Conservation (phyloP, 1,140 invertebrate species). For the Mizuhopecten yessoensis region DNA sequence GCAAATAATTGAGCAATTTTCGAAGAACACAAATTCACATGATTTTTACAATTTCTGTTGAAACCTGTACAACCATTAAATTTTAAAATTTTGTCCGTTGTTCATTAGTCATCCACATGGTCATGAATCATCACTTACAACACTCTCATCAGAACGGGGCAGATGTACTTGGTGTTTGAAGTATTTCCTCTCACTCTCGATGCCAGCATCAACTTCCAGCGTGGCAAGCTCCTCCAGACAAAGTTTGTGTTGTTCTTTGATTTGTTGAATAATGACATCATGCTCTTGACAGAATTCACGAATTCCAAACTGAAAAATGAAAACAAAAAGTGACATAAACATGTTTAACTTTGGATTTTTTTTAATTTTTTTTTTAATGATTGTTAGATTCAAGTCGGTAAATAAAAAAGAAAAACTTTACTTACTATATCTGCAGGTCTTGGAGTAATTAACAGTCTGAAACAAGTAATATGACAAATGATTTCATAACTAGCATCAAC, state of each 20-base stretch:
- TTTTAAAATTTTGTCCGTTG: not conserved
- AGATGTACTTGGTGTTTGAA: slow-evolving; percentile 51
- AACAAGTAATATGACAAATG: too few species aligned
- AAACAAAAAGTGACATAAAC: not conserved
- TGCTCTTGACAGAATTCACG: slow-evolving; percentile 67
- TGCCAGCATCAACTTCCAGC: slow-evolving; percentile 59
- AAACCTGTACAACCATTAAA: not conserved
- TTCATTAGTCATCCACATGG: not conserved
- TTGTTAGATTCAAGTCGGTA: not conserved
- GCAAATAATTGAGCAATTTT: not conserved
- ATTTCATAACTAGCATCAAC: too few species aligned
- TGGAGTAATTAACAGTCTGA: slow-evolving; percentile 52
- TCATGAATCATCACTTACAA: not conserved
- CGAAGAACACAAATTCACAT: not conserved
- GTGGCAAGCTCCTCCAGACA: slow-evolving; percentile 68
- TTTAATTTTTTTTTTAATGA: not conserved
- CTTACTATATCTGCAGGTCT: slow-evolving; percentile 53
- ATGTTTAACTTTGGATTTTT: too few species aligned
- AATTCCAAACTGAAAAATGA: slow-evolving; percentile 69
- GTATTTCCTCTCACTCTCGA: slow-evolving; percentile 60
- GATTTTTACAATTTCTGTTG: not conserved
- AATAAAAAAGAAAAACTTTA: not conserved
- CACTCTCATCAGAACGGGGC: slow-evolving; percentile 29
- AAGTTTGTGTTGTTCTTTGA: slow-evolving; percentile 62
- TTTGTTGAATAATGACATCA: slow-evolving; percentile 67